A percentile compares a stretch with the other conserved stretches of the same genome.
Conservation (phyloP, 2,888 invertebrate species). For the Antheraea yamamai region DNA sequence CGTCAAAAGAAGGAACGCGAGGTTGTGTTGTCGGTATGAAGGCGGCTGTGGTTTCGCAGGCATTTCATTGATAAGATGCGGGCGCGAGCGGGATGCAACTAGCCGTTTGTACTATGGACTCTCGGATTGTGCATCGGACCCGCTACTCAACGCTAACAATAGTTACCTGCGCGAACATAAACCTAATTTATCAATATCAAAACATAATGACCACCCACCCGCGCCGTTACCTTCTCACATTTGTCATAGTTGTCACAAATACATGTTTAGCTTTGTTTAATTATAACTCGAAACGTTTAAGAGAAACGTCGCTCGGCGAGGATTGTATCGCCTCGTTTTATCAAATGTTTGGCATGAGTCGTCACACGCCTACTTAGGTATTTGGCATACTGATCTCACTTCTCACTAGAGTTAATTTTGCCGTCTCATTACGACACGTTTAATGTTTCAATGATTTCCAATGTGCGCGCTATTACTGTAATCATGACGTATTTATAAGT, state of each 20-base stretch:
- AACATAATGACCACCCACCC: slow-evolving; percentile 31
- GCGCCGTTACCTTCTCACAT: slow-evolving; percentile 18
- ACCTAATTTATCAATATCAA: slow-evolving; percentile 35
- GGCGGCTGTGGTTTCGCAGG: slow-evolving; percentile 57
- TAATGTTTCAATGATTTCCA: slow-evolving; percentile 14
- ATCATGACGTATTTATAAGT: background rate
- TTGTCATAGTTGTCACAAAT: slow-evolving; percentile 32
- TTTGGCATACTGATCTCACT: slow-evolving; percentile 51
- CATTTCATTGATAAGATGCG: slow-evolving; percentile 78
- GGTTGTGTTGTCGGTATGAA: slow-evolving; percentile 61
- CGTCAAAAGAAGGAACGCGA: slow-evolving; percentile 71
- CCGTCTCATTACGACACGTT: slow-evolving; percentile 32
- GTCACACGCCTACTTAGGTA: slow-evolving; percentile 61
- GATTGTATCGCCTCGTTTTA: slow-evolving; percentile 52
- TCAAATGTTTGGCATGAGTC: slow-evolving; percentile 61
- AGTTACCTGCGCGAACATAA: slow-evolving; percentile 31
- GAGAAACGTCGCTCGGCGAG: slow-evolving; percentile 41
- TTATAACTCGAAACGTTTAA: slow-evolving; percentile 36
- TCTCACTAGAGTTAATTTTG: slow-evolving; percentile 47
- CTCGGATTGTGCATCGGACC: slow-evolving; percentile 25
- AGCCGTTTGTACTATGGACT: slow-evolving; percentile 45
- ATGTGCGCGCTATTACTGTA: background rate
- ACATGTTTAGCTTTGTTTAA: slow-evolving; percentile 40
- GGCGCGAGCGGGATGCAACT: slow-evolving; percentile 70
- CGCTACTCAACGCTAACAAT: slow-evolving; percentile 41